phyloP scores from a whole-genome alignment of 37 sponge, comb jelly and placozoan species.

The Bolinopsis microptera region DNA sequence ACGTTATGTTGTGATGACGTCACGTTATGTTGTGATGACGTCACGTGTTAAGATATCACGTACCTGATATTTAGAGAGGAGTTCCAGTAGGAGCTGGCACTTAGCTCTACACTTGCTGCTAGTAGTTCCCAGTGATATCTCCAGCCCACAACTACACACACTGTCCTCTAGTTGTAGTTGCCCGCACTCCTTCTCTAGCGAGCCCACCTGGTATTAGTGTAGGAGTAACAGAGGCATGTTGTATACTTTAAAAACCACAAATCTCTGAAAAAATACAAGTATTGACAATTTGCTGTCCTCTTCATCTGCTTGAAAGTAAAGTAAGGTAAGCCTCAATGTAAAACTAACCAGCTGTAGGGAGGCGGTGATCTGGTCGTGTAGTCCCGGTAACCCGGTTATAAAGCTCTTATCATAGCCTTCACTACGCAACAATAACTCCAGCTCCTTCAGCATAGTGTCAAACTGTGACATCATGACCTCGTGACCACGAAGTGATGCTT shows the following conservation, averaged over 20 bases:
- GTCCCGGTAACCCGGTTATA: not conserved
- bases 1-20: not conserved
- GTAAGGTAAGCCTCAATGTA: no score
- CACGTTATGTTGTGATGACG: not conserved
- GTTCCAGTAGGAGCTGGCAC: not conserved
- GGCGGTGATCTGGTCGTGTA: not conserved
- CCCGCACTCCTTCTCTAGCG: not conserved
- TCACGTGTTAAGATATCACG: not conserved
- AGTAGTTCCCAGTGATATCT: not conserved
- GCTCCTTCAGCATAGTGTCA: not conserved
- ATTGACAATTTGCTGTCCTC: no score
- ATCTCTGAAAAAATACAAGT: no score
- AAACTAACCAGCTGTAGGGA: not conserved
- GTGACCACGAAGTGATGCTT: not conserved
- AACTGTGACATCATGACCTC: slow-evolving; percentile 19
- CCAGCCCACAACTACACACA: not conserved
- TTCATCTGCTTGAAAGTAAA: no score
- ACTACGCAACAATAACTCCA: not conserved
- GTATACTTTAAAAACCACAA: no score
- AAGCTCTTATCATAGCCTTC: not conserved
- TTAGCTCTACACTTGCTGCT: not conserved
- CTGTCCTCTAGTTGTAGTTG: not conserved
- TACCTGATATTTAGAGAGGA: slow-evolving; percentile 19
- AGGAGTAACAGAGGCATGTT: not conserved
- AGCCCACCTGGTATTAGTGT: not conserved